Evolutionary conservation across 2,797 vertebrate species (phyloP).

Genomic region (Eupleurogrammus muticus): DNA sequence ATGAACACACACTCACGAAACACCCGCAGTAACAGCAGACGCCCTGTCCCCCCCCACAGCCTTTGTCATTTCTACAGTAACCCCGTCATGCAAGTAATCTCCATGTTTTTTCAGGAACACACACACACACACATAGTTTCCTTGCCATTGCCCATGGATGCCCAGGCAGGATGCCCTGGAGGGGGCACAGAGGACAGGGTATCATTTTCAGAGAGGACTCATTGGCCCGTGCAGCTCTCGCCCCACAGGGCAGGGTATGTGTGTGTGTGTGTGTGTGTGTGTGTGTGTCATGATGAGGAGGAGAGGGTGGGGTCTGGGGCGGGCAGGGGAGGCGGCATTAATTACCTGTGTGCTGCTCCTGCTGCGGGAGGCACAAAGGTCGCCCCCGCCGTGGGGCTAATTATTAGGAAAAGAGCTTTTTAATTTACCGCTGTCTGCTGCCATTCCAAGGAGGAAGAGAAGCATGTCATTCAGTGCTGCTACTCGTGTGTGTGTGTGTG

Average conservation of each 20-base stretch:
- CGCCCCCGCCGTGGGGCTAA: constrained; percentile 75
- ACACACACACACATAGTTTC: constrained; percentile 55
- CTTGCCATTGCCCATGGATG: constrained; percentile 63
- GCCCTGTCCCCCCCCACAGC: constrained; percentile 34
- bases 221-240: constrained; percentile 63
- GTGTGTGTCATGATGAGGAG: constrained; percentile 55
- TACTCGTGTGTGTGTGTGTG: constrained; percentile 30
- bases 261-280: constrained; percentile 58
- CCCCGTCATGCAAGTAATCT: constrained; percentile 45
- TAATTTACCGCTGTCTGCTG: constrained; percentile 81
- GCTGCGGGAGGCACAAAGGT: constrained; percentile 76
- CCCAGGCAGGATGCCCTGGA: constrained; percentile 61
- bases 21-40: constrained; percentile 22
- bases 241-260: constrained; percentile 49
- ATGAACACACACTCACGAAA: neutral
- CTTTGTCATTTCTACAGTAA: constrained; percentile 45
- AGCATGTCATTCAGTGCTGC: constrained; percentile 61
- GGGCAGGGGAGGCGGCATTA: constrained; percentile 63
- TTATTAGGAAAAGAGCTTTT: constrained; percentile 83
- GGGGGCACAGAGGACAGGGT: constrained; percentile 65
- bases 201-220: constrained; percentile 74
- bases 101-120: constrained; percentile 8
- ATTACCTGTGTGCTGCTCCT: constrained; percentile 80
- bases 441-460: constrained; percentile 78
- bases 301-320: constrained; percentile 32